Base-by-base conservation (phyloP, 2,888 invertebrate species). In the Andricus quercusramuli region DNA sequence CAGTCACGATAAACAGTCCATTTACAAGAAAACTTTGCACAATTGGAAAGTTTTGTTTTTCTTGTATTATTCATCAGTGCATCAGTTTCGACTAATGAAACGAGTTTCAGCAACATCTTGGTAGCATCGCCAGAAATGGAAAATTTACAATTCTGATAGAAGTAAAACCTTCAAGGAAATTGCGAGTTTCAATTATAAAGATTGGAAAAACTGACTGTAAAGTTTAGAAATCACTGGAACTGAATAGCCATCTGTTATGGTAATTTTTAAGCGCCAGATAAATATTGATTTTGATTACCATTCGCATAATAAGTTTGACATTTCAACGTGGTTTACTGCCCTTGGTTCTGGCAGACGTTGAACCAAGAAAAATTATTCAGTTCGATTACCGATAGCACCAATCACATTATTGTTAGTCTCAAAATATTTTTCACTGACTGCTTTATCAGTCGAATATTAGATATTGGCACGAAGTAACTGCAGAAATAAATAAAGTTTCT, bases 1-100 rank as follows among this genome's bases (percentile, higher is more conserved):
- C 25, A 47, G 47, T 68, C 68, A 15, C n/a, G 67, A 67, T 20
- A 44, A 67, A 13, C 22, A 41, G 37, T 2, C 47, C 17, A 56
- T 56, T 74, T 74, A 74, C 70, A 13, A 74, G 70, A 51, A 74
- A 74, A 74, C 51, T 51, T 32, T 74, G 56, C 51, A 74, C 51
- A 51, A 74, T 74, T 74, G 56, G 70, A 74, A 74, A 74, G 70
- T 74, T 74, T 74, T 74, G 56, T 74, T 74, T 68, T 74, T 74
- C 70, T 74, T 74, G 70, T 74, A 74, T 51, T 56, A 74, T 51
- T 70, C 70, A 70, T 70, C 47, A 68, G 68, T 47, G 68, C 68
- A 68, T 68, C 70, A 74, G 51, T 56, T 74, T 56, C 70, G 32
- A 32, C 32, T 74, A 74, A 74, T 74, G 47, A n/a, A 74, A 56